phyloP scores from a whole-genome alignment of 2,113 vertebrate genomes.

The Dicerorhinus sumatrensis region DNA sequence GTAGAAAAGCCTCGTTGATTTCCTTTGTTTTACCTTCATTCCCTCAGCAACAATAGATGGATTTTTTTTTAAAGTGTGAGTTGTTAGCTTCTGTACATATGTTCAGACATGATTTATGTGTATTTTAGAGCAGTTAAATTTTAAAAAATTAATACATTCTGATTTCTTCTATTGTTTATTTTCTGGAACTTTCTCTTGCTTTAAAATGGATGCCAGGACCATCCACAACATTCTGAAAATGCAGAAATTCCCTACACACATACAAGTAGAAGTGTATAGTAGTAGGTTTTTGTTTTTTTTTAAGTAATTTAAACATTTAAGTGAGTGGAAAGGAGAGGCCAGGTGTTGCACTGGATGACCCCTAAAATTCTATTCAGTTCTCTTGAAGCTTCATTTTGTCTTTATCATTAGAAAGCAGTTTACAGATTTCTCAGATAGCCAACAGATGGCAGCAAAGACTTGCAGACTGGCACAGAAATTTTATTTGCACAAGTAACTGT shows the following conservation, averaged over 20 bases:
- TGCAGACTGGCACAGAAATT: conserved; percentile 58
- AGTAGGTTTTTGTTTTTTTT: neutral
- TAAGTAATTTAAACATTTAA: neutral
- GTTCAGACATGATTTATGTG: neutral
- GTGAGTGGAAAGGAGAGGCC: neutral
- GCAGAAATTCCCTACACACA: neutral
- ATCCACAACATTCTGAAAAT: conserved; percentile 29
- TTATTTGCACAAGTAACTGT: conserved; percentile 82
- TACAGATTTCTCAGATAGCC: conserved; percentile 49
- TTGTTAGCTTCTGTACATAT: neutral
- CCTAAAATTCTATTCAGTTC: neutral
- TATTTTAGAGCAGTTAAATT: neutral
- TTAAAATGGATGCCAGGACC: neutral
- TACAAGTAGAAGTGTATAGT: neutral
- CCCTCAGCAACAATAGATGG: neutral
- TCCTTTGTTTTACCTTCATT: neutral
- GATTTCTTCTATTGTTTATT: neutral
- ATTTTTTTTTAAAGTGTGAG: neutral
- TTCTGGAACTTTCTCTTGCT: neutral
- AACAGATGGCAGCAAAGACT: conserved; percentile 87
- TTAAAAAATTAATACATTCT: neutral
- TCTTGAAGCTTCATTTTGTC: neutral
- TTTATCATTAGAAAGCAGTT: neutral
- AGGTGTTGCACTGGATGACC: neutral
- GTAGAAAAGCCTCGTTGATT: neutral